These are phyloP conservation scores for Lophochroa leadbeateri DNA, from an alignment of 2,113 vertebrate genomes.

Conservation along the genomic window DNA sequence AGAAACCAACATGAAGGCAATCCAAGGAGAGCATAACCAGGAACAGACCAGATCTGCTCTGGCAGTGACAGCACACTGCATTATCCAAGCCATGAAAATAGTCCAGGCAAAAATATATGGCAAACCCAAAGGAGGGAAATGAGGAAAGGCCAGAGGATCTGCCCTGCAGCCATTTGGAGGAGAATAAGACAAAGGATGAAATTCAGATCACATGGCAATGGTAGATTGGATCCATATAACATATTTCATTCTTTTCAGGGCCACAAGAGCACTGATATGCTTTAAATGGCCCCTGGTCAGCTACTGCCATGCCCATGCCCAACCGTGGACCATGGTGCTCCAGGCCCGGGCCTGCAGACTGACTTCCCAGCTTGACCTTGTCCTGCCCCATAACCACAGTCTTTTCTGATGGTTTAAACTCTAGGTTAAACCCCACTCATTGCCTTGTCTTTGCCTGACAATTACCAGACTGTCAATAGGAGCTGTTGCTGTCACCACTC, in stretches of 20 bases:
- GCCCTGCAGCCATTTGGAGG: background rate
- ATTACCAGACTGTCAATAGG: background rate
- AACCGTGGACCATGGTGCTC: background rate
- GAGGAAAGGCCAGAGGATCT: background rate
- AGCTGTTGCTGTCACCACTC: background rate
- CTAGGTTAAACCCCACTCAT: background rate
- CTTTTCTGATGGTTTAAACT: background rate
- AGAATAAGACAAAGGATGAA: background rate
- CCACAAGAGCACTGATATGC: background rate
- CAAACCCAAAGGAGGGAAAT: background rate
- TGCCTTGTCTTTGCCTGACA: background rate
- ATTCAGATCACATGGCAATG: no score
- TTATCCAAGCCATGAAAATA: background rate
- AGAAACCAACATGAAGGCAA: background rate
- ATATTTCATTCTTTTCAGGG: background rate
- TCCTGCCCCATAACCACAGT: background rate
- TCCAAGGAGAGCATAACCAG: background rate
- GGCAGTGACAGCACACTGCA: background rate
- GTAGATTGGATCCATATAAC: background rate
- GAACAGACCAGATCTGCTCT: background rate
- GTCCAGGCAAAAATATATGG: accelerated
- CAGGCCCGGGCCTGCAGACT: background rate
- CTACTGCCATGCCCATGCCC: no score
- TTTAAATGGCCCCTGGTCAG: background rate
- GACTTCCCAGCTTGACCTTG: background rate